Conservation (phyloP, 35 echinoderm and acorn worm genomes). For the Eucidaris tribuloides region DNA sequence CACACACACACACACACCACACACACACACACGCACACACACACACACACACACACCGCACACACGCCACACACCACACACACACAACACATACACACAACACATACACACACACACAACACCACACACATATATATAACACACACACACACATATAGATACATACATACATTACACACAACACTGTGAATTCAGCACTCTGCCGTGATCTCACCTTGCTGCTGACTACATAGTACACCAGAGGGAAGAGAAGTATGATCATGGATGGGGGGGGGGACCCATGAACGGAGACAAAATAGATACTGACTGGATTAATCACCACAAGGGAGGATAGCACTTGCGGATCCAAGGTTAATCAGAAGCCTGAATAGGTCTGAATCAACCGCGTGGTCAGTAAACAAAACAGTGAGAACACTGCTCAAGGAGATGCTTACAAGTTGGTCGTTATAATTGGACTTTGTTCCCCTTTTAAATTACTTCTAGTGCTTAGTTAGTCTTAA, state of each 20-base stretch:
- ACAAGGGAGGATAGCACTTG: constrained; percentile 47
- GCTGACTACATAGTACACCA: constrained; percentile 85
- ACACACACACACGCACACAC: neutral
- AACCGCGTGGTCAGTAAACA: neutral
- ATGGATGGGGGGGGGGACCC: constrained; percentile 63
- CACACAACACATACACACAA: too few species aligned
- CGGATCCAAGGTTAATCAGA: neutral
- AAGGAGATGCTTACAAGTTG: too few species aligned
- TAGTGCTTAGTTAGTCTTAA: too few species aligned
- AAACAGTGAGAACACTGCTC: too few species aligned
- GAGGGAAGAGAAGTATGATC: constrained; percentile 60
- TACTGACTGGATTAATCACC: constrained; percentile 70
- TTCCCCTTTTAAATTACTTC: too few species aligned
- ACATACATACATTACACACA: neutral
- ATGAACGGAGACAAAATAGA: constrained; percentile 75
- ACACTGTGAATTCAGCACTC: neutral
- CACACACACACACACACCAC: too few species aligned
- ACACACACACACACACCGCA: neutral
- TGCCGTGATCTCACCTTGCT: constrained; percentile 38
- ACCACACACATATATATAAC: neutral
- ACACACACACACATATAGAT: neutral
- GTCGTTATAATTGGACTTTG: too few species aligned
- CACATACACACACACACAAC: neutral
- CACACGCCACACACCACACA: neutral
- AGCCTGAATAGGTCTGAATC: neutral